Conservation (phyloP, 2,797 vertebrate species). For the Enteromius viviparus region DNA sequence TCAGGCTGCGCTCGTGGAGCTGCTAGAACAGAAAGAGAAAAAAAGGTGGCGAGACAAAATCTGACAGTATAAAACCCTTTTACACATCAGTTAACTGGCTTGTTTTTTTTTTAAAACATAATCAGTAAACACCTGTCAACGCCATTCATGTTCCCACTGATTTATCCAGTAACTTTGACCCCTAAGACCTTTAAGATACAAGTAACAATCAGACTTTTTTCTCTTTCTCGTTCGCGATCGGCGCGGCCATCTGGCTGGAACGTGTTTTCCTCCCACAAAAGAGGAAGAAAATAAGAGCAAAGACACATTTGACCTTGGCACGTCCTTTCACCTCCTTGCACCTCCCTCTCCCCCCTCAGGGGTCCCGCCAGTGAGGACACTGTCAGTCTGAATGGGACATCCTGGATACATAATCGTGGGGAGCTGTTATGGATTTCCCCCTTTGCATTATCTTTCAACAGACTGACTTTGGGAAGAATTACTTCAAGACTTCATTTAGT, state of each 20-base stretch:
- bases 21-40: conserved; percentile 18
- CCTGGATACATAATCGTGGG: conserved; percentile 60
- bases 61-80: conserved; percentile 13
- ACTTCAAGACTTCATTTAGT: conserved; percentile 52
- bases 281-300: conserved; percentile 67
- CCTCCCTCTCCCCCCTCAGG: conserved; percentile 23
- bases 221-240: conserved; percentile 27
- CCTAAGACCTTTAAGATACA: conserved; percentile 31
- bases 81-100: conserved; percentile 28
- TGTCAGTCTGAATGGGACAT: conserved; percentile 58
- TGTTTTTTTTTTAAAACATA: background rate
- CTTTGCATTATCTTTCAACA: conserved; percentile 59
- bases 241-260: conserved; percentile 45
- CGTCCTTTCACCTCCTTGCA: conserved; percentile 62
- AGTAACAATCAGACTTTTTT: conserved; percentile 32
- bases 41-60: background rate
- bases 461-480: conserved; percentile 54
- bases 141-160: conserved; percentile 14
- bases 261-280: conserved; percentile 69
- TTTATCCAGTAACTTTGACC: conserved; percentile 29
- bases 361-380: conserved; percentile 37
- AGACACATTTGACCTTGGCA: conserved; percentile 71
- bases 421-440: conserved; percentile 54
- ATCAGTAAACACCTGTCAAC: conserved; percentile 45
- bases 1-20: conserved; percentile 9